phyloP scores from a whole-genome alignment of 2,797 vertebrate species.

The Xerus rutilus region DNA sequence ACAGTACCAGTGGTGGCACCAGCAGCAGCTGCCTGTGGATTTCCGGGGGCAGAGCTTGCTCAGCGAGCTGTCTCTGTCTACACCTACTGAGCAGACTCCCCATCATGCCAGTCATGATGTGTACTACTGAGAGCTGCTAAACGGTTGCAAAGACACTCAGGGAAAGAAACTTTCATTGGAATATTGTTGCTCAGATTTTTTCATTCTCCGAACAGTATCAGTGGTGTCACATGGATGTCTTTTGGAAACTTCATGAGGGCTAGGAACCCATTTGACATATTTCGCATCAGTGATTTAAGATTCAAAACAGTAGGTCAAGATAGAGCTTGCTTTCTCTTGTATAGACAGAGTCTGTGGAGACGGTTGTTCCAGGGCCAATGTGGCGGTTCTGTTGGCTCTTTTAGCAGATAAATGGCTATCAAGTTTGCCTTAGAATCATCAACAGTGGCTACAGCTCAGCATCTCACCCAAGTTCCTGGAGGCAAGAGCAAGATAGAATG shows the following conservation, averaged over 20 bases:
- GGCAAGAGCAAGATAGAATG: not conserved
- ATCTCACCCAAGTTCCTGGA: not conserved
- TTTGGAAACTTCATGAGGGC: not conserved
- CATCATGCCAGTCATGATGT: not conserved
- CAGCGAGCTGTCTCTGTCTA: not conserved
- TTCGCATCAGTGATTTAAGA: not conserved
- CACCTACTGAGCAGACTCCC: fast-evolving
- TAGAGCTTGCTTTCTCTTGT: not conserved
- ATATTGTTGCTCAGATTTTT: not conserved
- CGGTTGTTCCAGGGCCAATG: not conserved
- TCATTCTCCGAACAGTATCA: not conserved
- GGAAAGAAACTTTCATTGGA: not conserved
- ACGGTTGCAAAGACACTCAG: not conserved
- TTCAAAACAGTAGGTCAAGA: not conserved
- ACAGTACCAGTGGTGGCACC: not conserved
- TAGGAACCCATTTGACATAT: not conserved
- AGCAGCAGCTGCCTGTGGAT: not conserved
- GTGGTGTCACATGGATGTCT: not conserved
- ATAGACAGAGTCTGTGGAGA: not conserved
- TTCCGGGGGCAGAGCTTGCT: not conserved
- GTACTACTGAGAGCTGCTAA: not conserved
- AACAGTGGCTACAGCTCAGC: not conserved
- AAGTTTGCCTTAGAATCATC: not conserved
- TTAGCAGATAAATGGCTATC: not conserved
- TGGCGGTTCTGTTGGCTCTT: not conserved